Conservation (phyloP, 2,113 vertebrate species). For the Austrofundulus limnaeus region DNA sequence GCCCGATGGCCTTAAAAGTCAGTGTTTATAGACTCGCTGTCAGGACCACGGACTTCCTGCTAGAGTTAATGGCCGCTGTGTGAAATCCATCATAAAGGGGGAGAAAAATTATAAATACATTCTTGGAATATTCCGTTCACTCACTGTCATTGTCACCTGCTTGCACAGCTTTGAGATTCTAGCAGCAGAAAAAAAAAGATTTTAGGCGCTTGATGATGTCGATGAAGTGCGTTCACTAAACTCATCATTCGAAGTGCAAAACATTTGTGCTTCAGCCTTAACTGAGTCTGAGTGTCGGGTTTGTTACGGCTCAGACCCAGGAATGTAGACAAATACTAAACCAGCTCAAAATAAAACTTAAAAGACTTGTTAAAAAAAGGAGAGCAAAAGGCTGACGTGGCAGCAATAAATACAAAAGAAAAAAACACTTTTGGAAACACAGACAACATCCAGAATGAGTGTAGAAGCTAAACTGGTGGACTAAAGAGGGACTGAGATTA, state of each 20-base stretch:
- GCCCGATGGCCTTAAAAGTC: conserved; percentile 61
- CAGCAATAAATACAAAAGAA: too few species aligned
- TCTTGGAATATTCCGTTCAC: conserved; percentile 51
- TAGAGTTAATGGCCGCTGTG: conserved; percentile 49
- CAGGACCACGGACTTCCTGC: conserved; percentile 52
- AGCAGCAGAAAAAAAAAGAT: conserved; percentile 2
- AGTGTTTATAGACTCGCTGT: conserved; percentile 64
- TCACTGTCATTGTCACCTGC: neutral
- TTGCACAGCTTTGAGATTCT: neutral
- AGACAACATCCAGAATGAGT: too few species aligned
- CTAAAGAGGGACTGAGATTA: too few species aligned
- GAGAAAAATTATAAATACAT: conserved; percentile 56
- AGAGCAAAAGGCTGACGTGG: neutral
- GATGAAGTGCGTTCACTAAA: neutral
- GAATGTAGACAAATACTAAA: too few species aligned
- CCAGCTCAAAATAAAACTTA: too few species aligned
- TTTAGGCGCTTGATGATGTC: too few species aligned
- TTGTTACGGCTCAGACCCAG: too few species aligned
- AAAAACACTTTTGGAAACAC: neutral
- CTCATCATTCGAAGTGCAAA: neutral
- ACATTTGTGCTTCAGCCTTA: neutral
- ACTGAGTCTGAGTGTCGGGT: neutral
- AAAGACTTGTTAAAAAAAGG: too few species aligned
- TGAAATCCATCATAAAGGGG: conserved; percentile 60
- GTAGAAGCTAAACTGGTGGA: too few species aligned